Evolutionary conservation across 2,797 vertebrate species (phyloP), one percentile per base, ranked within the genome.

Genomic region (Anguilla obscura): DNA sequence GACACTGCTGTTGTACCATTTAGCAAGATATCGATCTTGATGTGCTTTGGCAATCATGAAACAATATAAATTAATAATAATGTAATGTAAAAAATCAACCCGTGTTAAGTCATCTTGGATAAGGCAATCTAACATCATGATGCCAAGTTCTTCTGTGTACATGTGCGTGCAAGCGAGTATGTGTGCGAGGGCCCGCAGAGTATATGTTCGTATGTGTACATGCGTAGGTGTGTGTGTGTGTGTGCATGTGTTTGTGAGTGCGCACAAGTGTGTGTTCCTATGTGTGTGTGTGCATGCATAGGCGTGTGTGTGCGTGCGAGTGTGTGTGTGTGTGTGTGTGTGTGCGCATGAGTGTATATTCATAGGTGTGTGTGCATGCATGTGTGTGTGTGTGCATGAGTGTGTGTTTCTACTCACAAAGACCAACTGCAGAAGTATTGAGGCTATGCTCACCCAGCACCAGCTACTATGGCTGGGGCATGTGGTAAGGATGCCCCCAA

Each of bases 191-290:
- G 45, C 10, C 21, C 45, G 21, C 40, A 9, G 14, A 33, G 3
- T 83, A 16, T 50, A 56, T 56, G 79, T 48, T 40, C 48, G 48
- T 10, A n/a, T 52, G 45, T 54, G 80, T 84, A n/a, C 58, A 16
- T 60, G 74, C 8, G n/a, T 14, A 21, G 52, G 6, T 5, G 0
- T 54, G 80, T 30, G 1, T 84, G 48, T 56, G 63, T 27, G 52
- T 54, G 50, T 52, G 48, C 5, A n/a, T 52, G 45, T 27, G 80
- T 84, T 3, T 60, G 16, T 60, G 76, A 1, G n/a, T 30, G 50
- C 50, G 7, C 6, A 7, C n/a, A 45, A 18, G 0, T 84, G 48
- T 56, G 82, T 56, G 82, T 84, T 27, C 50, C 86, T 86, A 91
- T 90, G 87, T 54, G 82, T 84, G 50, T 84, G 52, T 52, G 52